Evolutionary conservation across 1,140 invertebrate genomes (phyloP), one percentile per base, ranked within the genome.

Genomic region (Anastrepha ludens): DNA sequence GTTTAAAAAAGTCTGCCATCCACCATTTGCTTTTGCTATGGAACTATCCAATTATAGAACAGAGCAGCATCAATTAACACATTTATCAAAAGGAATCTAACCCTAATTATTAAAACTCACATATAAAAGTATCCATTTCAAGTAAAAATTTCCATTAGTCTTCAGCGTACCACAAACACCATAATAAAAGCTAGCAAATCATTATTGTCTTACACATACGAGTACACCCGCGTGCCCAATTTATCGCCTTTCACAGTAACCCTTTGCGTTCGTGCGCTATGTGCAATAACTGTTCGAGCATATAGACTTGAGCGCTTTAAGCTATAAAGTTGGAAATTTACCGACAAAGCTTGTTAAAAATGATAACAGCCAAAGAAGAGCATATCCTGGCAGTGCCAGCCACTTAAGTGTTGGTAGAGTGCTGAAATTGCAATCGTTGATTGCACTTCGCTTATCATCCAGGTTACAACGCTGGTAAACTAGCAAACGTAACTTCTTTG

Each of bases 291-390:
- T 17, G 70, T 44, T 44, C 9, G n/a, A 50, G 44, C 39, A 17
- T 47, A 50, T 6, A 74, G 47, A 44, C 64, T 74, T 74, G 13
- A 74, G 7, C 15, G 13, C 15, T 44, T 70, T 47, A 74, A 74
- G 70, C 47, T 74, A 47, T 74, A 74, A 74, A 74, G 70, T 74
- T 74, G 64, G 15, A 74, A 74, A 74, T 50, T 50, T 74, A 74
- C 17, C 44, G 70, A 17, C 70, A 74, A 50, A 74, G 64, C 64
- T 67, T 67, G 7, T 67, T 67, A 29, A 67, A 67, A 67, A 3
- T 6, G 64, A 67, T 67, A 67, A 67, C 39, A 11, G 29, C 64
- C 4, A 41, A 3, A 67, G n/a, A 39, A 39, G 13, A 29, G 29
- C 11, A 67, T 29, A 20, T 29, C 17, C 11, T 0, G 29, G 29